Conservation (phyloP, 1,140 invertebrate genomes). For the Drosophila truncata region DNA sequence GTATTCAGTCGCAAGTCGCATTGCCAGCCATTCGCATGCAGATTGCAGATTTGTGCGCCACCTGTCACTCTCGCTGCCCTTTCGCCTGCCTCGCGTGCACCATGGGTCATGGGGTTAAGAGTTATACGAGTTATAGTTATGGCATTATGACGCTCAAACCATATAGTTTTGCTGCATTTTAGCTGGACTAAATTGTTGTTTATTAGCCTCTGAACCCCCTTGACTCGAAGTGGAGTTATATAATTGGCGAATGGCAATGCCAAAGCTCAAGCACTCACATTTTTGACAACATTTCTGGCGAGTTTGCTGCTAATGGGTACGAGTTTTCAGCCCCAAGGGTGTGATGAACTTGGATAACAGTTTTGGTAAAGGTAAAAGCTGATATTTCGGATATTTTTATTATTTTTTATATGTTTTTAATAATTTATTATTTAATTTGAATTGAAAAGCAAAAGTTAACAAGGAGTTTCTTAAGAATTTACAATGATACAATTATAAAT, state of each 20-base stretch:
- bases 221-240: conserved; percentile 12
- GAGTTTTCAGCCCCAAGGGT: neutral
- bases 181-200: conserved; percentile 70
- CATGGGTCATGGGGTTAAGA: conserved; percentile 38
- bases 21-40: conserved; percentile 41
- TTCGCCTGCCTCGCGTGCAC: conserved; percentile 58
- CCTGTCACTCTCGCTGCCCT: conserved; percentile 57
- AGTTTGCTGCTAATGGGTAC: conserved; percentile 14
- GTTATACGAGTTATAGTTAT: conserved; percentile 40
- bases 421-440: no score
- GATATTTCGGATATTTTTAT: neutral
- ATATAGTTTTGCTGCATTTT: conserved; percentile 74
- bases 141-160: conserved; percentile 49
- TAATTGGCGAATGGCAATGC: conserved; percentile 27
- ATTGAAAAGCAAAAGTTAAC: neutral
- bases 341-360: neutral
- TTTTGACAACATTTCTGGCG: conserved; percentile 63
- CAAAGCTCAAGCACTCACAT: conserved; percentile 50
- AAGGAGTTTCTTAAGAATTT: neutral
- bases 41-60: conserved; percentile 61
- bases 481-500: neutral
- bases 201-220: conserved; percentile 31
- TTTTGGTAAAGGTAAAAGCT: neutral
- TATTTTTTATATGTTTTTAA: neutral
- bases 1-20: conserved; percentile 43